Evolutionary conservation across 2,113 vertebrate species (phyloP), one percentile per base, ranked within the genome.

Genomic region (Hemichromis elongatus): DNA sequence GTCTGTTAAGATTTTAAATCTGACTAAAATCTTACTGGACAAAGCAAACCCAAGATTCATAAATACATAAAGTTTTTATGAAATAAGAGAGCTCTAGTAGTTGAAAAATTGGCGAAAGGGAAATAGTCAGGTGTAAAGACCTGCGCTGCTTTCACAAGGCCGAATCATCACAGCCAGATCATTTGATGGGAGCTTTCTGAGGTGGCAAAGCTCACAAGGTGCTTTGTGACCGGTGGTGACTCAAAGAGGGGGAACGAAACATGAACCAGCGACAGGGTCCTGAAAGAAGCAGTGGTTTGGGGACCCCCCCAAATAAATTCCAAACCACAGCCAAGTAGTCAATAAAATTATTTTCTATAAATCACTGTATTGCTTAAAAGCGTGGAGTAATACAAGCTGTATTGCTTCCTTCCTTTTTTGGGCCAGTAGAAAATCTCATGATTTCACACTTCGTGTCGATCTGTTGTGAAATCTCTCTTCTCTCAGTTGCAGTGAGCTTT

Each of bases 291-390:
- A 47, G 42, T 47, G 3, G 66, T 19, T 47, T 73, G 14, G 24
- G 42, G 24, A 47, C 0, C 0, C 24, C 50, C 2, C 40, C 0
- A 73, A 70, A n/a, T n/a, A 50, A 73, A 30, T 0, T 50, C 24
- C 6, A 73, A 73, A 73, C 66, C 3, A 73, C 16, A 73, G 21
- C 66, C 66, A 47, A 47, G 24, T 18, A 16, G 6, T 12, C 24
- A 73, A 50, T 28, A 73, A 50, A 12, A 12, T 73, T 7, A 73
- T 73, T 47, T 45, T 26, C 61, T 66, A 21, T 40, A 11, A 14
- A 21, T 66, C 57, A 35, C 11, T 61, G 30, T 61, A 35, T 19
- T 61, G 57, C 9, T 33, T 18, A 19, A 33, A 61, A 61, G 1
- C 9, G 11, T 61, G 16, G 26, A 61, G 26, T 33, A 61, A 61